Evolutionary conservation across 2,888 invertebrate species (phyloP), one percentile per base, ranked within the genome.

Genomic region (Euplagia quadripunctaria): DNA sequence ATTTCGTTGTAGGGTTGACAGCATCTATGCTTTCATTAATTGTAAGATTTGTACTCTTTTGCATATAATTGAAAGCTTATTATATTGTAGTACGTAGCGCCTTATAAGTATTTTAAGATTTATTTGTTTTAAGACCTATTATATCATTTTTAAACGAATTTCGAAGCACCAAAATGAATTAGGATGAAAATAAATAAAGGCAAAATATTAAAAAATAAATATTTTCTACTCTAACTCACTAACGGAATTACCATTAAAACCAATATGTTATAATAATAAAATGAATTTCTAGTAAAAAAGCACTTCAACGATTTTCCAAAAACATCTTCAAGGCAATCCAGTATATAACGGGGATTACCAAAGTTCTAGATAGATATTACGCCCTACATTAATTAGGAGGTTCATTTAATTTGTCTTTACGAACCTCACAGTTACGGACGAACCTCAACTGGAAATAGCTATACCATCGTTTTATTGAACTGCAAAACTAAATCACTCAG

Each of bases 401-500:
- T 58, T 12, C 20, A 31, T 31, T 31, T 1, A 31, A 31, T 31
- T 31, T 31, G 1, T 31, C 31, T 31, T 31, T 31, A 1, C 31
- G 31, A 31, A 31, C 31, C 31, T 31, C 2, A 46, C 43, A 68
- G 42, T 9, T 42, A 66, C 61, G 14, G 49, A 41, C 55, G 9
- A 55, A 52, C 46, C 4, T n/a, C n/a, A 58, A 64, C 64, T 0
- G 14, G 41, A 69, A 69, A 65, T 8, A 46, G 42, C 64, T 51
- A 16, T 58, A 42, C 52, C 64, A 58, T 65, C 69, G 20, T 69
- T 73, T 64, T 65, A 69, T 51, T 64, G 66, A 66, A 61, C 66
- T 66, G 20, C 58, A 52, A 64, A 73, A 65, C 69, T 64, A 69
- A 73, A 73, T 73, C 16, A 65, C 64, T 58, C 64, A 20, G 68